phyloP scores from a whole-genome alignment of 2,797 vertebrate genomes.

The Phoeniculus purpureus region DNA sequence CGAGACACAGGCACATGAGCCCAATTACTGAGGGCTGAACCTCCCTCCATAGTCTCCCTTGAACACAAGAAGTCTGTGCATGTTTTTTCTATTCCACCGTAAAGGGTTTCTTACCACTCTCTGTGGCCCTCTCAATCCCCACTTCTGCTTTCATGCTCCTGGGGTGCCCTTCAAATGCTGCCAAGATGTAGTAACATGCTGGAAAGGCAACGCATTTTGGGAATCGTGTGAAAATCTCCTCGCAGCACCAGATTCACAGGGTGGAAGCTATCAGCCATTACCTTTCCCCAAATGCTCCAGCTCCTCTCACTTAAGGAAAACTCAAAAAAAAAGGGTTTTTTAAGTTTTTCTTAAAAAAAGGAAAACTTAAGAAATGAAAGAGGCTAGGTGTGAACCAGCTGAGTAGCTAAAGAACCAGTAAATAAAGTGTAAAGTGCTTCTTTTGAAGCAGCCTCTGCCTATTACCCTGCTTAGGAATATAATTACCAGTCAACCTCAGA shows the following conservation, averaged over 20 bases:
- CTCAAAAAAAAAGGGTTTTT: too few species aligned
- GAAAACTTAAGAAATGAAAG: neutral
- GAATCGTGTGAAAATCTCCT: neutral
- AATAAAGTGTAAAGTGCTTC: neutral
- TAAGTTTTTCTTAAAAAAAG: too few species aligned
- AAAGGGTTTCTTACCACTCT: neutral
- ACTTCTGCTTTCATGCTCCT: neutral
- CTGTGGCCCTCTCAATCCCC: slow-evolving; percentile 2
- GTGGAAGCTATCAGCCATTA: neutral
- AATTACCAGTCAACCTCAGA: slow-evolving; percentile 44
- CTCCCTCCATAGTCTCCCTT: neutral
- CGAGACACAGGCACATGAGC: neutral
- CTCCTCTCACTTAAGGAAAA: too few species aligned
- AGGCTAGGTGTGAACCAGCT: neutral
- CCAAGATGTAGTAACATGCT: neutral
- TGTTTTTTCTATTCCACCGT: neutral
- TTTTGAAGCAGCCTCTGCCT: slow-evolving; percentile 16
- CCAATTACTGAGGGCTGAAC: neutral
- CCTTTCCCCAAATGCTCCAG: neutral
- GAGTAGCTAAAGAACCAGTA: slow-evolving; percentile 7
- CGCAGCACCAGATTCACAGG: neutral
- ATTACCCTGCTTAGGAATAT: neutral
- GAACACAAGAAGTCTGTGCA: neutral
- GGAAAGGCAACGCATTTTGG: neutral
- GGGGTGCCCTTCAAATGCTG: neutral